Evolutionary conservation across 2,888 invertebrate species (phyloP).

Genomic region (Lottia gigantea): DNA sequence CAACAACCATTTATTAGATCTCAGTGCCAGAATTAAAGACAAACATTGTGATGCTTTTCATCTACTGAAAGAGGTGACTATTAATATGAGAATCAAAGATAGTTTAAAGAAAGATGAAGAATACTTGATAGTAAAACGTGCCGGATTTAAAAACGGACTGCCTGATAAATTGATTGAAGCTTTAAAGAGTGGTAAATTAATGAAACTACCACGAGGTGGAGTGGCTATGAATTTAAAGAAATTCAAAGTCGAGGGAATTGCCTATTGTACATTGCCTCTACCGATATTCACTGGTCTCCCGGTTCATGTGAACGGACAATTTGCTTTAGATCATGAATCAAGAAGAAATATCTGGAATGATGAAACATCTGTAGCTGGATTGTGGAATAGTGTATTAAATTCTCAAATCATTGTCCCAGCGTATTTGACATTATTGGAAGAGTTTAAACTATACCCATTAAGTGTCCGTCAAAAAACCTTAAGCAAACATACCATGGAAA

Average conservation of each 20-base stretch:
- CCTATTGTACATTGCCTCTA: constrained; percentile 18
- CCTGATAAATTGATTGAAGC: constrained; percentile 34
- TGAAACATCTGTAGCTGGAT: neutral
- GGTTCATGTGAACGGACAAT: constrained; percentile 17
- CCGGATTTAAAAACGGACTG: constrained; percentile 41
- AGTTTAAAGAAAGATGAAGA: constrained; percentile 20
- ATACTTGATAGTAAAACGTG: constrained; percentile 48
- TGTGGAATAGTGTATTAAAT: constrained; percentile 14
- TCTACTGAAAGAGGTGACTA: constrained; percentile 12
- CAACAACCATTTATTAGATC: constrained; percentile 12
- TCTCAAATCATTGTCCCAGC: constrained; percentile 14
- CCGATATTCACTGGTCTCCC: constrained; percentile 16
- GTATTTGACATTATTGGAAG: constrained; percentile 9
- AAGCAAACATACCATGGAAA: neutral
- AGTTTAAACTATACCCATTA: neutral
- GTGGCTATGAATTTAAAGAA: constrained; percentile 13
- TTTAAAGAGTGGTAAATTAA: constrained; percentile 36
- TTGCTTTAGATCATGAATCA: constrained; percentile 21
- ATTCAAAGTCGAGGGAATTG: neutral
- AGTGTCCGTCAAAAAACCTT: neutral
- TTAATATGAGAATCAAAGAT: constrained; percentile 19
- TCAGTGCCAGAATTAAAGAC: constrained; percentile 12
- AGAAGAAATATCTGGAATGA: constrained; percentile 13
- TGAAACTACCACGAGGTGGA: constrained; percentile 24
- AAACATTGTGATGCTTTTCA: neutral